Base-by-base conservation (phyloP, 2,797 vertebrate genomes). In the Bryconaethiops microstoma region DNA sequence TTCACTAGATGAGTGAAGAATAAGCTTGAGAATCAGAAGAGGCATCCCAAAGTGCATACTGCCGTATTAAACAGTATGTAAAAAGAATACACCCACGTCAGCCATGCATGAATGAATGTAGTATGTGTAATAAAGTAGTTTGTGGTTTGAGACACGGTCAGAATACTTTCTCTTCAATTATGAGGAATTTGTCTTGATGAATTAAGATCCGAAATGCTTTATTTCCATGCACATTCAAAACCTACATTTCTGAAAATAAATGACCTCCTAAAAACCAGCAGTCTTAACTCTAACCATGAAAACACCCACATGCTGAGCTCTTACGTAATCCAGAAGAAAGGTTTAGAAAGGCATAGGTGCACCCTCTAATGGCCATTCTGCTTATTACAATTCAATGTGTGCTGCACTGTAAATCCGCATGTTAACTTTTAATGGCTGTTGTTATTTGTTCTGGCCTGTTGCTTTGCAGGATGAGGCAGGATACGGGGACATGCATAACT, bases 301-400 rank as follows among this genome's bases (percentile, higher is more conserved):
- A 78, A 79, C 63, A 55, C 21, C 7, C n/a, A n/a, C 67, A 70
- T 14, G 70, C 42, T 52, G 13, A 54, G 25, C 29, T 54, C 52
- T 45, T 71, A 52, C 60, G 35, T 55, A 25, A 42, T 25, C 16
- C 40, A 5, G n/a, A 45, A 29, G 25, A 21, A 54, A 70, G 23
- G 0, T 71, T 65, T 67, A 57, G 35, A 35, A 60, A 75, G n/a
- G 52, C 39, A 75, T 17, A 80, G 63, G 21, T 59, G 55, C 50
- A 42, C 75, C 67, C 71, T 78, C 85, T 78, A 62, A n/a, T 54
- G 82, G 39, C 40, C 23, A 73, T 68, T 67, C 2, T 52, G 42
- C 13, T 57, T 57, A 75, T 23, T 72, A 67, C 52, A 82, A 9
- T 21, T 42, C 5, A 23, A 7, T 40, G n/a, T 42, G 16, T 5